Evolutionary conservation across 2,797 vertebrate species (phyloP), one percentile per base, ranked within the genome.

Genomic region (Crocodylus rhombifer): DNA sequence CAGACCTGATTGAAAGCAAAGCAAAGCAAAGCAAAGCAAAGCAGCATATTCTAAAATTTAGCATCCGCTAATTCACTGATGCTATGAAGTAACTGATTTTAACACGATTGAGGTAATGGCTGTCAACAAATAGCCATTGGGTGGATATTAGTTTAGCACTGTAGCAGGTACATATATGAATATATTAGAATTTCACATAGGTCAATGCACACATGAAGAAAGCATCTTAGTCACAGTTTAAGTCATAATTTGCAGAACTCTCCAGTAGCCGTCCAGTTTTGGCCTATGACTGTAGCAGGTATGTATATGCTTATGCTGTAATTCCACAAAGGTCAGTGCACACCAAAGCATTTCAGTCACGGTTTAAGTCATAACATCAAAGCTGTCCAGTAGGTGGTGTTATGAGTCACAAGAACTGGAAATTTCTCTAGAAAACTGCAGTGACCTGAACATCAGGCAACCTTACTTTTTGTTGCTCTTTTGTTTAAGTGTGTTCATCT

Each of bases 341-440:
- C 81, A 89, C 74, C 57, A 60, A 30, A 74, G 55, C 56, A 26
- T 60, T 69, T 76, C 51, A 80, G 67, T 84, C 77, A 80, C 18
- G 42, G 67, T 62, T 77, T 77, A 80, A 36, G 60, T 69, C 21
- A 42, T 65, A 64, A 67, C 42, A 77, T 67, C 67, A 67, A 55
- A 26, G 18, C 33, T 90, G 87, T 88, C 89, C 89, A 93, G 75
- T 42, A 93, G 86, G 85, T 81, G 64, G 77, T 89, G 85, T 77
- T 87, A 91, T 94, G 94, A 97, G 81, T 97, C 96, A 96, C 85
- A 94, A 73, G 64, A 89, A 89, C 23, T 75, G 42, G 7, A 89
- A 23, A 4, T 79, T 91, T 93, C 71, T 88, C 9, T 14, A 65
- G 64, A 55, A 93, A 91, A 71, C 18, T 71, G 0, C 80, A 85